Base-by-base conservation (phyloP, 2,797 vertebrate genomes). In the Petrocephalus schoutedeni region DNA sequence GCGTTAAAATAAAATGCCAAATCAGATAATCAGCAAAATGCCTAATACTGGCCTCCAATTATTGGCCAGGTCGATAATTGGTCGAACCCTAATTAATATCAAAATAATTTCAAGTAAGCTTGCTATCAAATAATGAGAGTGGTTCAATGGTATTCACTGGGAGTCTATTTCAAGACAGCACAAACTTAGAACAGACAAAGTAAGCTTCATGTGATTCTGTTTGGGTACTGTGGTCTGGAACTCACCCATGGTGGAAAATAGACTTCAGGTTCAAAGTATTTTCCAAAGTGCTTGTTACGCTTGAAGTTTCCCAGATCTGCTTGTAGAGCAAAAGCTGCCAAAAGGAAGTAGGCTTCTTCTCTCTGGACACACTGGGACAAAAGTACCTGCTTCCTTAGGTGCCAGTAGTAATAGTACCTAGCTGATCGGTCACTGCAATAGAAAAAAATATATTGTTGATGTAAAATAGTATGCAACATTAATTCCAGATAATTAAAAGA, bases 191-290 rank as follows among this genome's bases (percentile, higher is more conserved):
- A 36, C 4, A 41, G 67, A 83, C 49, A 41, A 41, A 53, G 80
- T 45, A 51, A 12, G 80, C n/a, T 51, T 53, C 80, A 83, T 51
- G 1, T 21, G 19, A 83, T 53, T 83, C 49, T 53, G 49, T 83
- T 21, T 83, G 49, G 80, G 32, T 51, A 41, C 9, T 41, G 57
- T 16, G 56, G 58, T 49, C 8, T 67, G 16, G 8, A 5, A 92
- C 97, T 96, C 95, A 99, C 98, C 98, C 98, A 99, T 2, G 97
- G 93, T 0, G 98, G 98, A 92, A 99, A 99, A 94, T 99, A 99
- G 45, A 96, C 96, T 90, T 99, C 98, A 0, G 98, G 98, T 91
- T 99, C 97, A 45, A 99, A 99, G 95, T 99, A 99, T 82, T 98
- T 97, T 92, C 97, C 98, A 7, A 95, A 97, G 96, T 99, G 98